These are phyloP conservation scores for Rana temporaria DNA, from an alignment of 2,113 vertebrate species.

Conservation along the genomic window DNA sequence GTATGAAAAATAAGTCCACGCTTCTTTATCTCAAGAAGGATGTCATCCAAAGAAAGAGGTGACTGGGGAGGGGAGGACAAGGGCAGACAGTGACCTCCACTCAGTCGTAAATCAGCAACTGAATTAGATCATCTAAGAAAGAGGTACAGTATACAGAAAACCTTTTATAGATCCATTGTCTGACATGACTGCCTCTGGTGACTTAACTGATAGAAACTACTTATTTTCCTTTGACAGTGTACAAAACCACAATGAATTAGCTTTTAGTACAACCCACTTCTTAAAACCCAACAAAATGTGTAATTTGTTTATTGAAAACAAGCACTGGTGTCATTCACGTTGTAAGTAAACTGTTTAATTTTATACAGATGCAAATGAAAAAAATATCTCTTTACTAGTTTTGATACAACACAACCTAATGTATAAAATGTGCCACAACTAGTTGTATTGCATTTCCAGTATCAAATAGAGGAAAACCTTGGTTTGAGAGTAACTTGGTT, in stretches of 20 bases:
- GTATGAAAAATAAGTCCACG: slow-evolving; percentile 39
- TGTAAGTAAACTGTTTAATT: no score
- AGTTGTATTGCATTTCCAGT: no score
- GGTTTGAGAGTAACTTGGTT: no score
- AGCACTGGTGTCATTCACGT: background rate
- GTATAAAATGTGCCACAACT: no score
- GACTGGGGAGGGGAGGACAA: slow-evolving; percentile 17
- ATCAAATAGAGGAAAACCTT: no score
- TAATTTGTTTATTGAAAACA: background rate
- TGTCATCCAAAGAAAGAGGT: slow-evolving; percentile 41
- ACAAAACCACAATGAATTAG: background rate
- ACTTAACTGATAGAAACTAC: slow-evolving; percentile 69
- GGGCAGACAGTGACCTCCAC: slow-evolving; percentile 60
- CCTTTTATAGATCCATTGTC: slow-evolving; percentile 74
- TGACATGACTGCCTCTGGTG: slow-evolving; percentile 71
- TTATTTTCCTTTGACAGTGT: slow-evolving; percentile 70
- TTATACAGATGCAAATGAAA: no score
- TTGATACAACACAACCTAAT: no score
- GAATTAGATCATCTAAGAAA: slow-evolving; percentile 77
- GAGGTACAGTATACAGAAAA: slow-evolving; percentile 67
- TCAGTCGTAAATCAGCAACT: slow-evolving; percentile 71
- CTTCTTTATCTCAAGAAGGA: slow-evolving; percentile 32
- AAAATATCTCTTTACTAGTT: no score
- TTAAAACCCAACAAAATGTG: background rate
- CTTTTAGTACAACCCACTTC: background rate